Evolutionary conservation across 2,797 vertebrate genomes (phyloP).

Genomic region (Hyperoplus immaculatus): DNA sequence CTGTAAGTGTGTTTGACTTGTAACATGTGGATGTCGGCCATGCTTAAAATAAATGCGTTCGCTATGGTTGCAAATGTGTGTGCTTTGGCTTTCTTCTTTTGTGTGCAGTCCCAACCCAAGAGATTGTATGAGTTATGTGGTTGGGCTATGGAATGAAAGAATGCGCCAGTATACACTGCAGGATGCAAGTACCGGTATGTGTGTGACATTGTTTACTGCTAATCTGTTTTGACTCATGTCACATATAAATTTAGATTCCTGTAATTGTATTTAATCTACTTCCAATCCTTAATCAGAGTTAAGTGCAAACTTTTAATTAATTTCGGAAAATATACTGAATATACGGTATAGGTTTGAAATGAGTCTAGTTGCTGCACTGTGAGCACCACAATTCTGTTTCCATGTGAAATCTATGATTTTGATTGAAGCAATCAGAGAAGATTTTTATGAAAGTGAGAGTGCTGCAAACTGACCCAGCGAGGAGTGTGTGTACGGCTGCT

Average conservation of each 20-base stretch:
- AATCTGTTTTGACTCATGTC: background rate
- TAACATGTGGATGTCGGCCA: background rate
- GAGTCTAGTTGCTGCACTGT: background rate
- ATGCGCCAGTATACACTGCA: background rate
- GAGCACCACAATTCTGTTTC: background rate
- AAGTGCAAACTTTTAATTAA: background rate
- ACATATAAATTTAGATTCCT: background rate
- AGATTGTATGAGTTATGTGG: too few species aligned
- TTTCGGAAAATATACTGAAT: background rate
- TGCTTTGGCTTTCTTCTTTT: background rate
- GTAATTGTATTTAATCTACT: background rate
- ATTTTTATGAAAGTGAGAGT: background rate
- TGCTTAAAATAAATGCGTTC: background rate
- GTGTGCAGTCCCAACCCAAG: background rate
- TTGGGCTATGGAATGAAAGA: background rate
- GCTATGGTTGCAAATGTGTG: background rate
- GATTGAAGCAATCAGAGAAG: too few species aligned
- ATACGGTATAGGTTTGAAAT: too few species aligned
- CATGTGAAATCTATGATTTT: too few species aligned
- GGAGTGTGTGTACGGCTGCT: conserved; percentile 86
- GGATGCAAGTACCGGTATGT: background rate
- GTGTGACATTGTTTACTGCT: background rate
- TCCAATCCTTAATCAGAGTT: background rate
- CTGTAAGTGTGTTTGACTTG: background rate
- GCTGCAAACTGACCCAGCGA: conserved; percentile 88